These are phyloP conservation scores for Sminthopsis crassicaudata DNA, from an alignment of 2,113 vertebrate species.

Conservation along the genomic window DNA sequence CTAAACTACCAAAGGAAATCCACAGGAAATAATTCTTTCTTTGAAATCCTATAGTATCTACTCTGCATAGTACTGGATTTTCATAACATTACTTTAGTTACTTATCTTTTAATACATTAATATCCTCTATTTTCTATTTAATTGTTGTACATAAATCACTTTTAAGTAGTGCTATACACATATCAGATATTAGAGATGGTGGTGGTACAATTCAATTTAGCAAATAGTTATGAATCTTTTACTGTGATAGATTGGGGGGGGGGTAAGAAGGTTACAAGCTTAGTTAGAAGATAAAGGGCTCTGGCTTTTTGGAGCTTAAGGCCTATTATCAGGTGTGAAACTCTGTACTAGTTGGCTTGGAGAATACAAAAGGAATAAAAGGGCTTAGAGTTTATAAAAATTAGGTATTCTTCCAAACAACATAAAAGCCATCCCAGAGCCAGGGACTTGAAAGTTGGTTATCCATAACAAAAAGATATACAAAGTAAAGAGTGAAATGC, in stretches of 20 bases:
- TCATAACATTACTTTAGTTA: neutral
- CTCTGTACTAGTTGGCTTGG: neutral
- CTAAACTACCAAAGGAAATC: neutral
- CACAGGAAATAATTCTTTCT: neutral
- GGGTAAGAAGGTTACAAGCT: neutral
- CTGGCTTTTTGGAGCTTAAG: neutral
- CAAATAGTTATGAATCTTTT: neutral
- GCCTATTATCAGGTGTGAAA: neutral
- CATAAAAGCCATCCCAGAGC: neutral
- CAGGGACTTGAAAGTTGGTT: neutral
- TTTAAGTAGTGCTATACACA: neutral
- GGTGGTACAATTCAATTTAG: neutral
- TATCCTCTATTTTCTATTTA: neutral
- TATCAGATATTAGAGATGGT: neutral
- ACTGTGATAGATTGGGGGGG: neutral
- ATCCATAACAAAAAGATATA: neutral
- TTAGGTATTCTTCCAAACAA: neutral
- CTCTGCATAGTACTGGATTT: neutral
- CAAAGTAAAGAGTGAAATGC: neutral
- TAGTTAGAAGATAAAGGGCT: neutral
- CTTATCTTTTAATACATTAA: neutral
- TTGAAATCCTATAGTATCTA: neutral
- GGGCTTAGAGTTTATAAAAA: neutral
- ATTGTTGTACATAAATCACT: neutral
- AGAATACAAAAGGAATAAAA: neutral